These are phyloP conservation scores for Aphelinus atriplicis DNA, from an alignment of 1,140 invertebrate genomes.

Conservation along the genomic window DNA sequence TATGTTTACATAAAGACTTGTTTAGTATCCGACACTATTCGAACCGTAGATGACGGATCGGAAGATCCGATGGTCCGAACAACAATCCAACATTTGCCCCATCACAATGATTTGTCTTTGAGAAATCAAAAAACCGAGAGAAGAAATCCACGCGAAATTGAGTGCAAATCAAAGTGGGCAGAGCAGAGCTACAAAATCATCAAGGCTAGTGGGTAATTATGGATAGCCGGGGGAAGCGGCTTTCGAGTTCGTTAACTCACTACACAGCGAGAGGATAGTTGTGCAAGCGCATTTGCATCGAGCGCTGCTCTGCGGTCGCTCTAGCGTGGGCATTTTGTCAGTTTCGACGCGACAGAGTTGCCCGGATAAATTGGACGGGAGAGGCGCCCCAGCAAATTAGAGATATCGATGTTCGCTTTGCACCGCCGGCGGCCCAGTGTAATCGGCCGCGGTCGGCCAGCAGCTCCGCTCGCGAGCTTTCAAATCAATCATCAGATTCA, in stretches of 20 bases:
- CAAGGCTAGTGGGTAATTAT: not conserved
- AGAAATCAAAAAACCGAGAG: too few relatives aligned
- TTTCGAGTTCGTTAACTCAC: conserved; percentile 24
- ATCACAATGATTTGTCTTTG: too few relatives aligned
- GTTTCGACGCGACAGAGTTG: not conserved
- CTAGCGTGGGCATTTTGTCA: conserved; percentile 19
- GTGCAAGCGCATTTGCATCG: conserved; percentile 18
- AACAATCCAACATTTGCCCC: too few relatives aligned
- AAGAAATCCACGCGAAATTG: too few relatives aligned
- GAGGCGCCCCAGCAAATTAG: conserved; percentile 28
- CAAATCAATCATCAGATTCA: conserved; percentile 39
- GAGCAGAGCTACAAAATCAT: too few relatives aligned
- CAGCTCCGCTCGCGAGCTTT: conserved; percentile 20
- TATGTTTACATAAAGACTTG: too few relatives aligned
- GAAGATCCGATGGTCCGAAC: too few relatives aligned
- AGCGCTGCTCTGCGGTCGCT: conserved; percentile 19
- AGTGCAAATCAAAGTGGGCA: too few relatives aligned
- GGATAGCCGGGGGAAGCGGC: not conserved
- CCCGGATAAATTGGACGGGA: not conserved
- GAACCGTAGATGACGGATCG: too few relatives aligned
- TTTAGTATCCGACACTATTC: too few relatives aligned
- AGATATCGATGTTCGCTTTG: conserved; percentile 37
- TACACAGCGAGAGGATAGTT: conserved; percentile 6
- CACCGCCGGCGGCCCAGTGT: not conserved
- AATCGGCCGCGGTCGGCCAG: conserved; percentile 9